Evolutionary conservation across 2,888 invertebrate genomes (phyloP).

Genomic region (Drosophila fulvimacula): DNA sequence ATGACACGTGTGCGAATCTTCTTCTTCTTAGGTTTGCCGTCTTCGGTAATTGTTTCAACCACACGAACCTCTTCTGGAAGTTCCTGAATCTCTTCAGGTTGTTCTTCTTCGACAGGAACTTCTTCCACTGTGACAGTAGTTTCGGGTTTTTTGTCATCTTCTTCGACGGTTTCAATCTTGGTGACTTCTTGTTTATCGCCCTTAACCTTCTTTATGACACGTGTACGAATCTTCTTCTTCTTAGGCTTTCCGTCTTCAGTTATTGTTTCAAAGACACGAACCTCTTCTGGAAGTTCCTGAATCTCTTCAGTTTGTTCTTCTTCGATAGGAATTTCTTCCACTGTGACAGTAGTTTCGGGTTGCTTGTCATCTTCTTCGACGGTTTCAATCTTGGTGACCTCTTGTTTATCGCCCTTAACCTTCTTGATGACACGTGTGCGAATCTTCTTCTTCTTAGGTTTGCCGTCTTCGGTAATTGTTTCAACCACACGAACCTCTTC

Average conservation of each 20-base stretch:
- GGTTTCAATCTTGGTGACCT: constrained; percentile 30
- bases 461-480: background rate
- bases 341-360: constrained; percentile 5
- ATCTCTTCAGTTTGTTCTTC: background rate
- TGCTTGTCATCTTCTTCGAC: constrained; percentile 26
- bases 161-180: constrained; percentile 20
- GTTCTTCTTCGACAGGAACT: background rate
- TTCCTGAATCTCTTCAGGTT: background rate
- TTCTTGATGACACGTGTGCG: constrained; percentile 8
- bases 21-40: background rate
- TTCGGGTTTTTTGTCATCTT: constrained; percentile 4
- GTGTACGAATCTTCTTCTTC: constrained; percentile 7
- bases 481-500: constrained; percentile 4
- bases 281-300: background rate
- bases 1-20: constrained; percentile 6
- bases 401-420: constrained; percentile 30
- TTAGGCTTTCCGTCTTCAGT: background rate
- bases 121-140: constrained; percentile 1
- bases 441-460: constrained; percentile 5
- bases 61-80: constrained; percentile 6
- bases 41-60: background rate
- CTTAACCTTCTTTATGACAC: constrained; percentile 11
- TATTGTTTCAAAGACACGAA: background rate
- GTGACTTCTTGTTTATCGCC: constrained; percentile 3
- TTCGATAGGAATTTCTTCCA: background rate